These are phyloP conservation scores for Betta splendens DNA, from an alignment of 2,797 vertebrate species.

Conservation along the genomic window DNA sequence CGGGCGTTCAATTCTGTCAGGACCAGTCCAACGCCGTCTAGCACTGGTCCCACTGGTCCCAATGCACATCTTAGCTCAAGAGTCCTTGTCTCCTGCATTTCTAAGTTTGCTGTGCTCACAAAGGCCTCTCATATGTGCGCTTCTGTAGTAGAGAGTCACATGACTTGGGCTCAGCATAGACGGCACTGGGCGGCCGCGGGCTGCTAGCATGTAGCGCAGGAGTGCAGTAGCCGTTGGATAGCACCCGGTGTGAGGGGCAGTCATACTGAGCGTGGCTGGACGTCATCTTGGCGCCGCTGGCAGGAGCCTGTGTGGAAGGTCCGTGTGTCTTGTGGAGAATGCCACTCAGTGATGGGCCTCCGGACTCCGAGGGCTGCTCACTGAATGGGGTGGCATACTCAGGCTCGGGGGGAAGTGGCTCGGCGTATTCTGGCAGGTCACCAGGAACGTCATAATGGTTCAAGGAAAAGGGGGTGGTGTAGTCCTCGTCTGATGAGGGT, in stretches of 20 bases:
- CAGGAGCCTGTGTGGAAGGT: slow-evolving; percentile 6
- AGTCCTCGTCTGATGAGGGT: slow-evolving; percentile 79
- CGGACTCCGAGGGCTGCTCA: slow-evolving; percentile 68
- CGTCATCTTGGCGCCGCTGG: slow-evolving; percentile 6
- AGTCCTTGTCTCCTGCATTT: slow-evolving; percentile 26
- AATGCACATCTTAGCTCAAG: slow-evolving; percentile 14
- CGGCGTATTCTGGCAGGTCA: slow-evolving; percentile 82
- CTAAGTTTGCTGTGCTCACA: slow-evolving; percentile 44
- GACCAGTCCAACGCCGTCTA: slow-evolving; percentile 33
- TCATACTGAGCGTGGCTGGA: slow-evolving; percentile 71
- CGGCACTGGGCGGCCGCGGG: slow-evolving; percentile 32
- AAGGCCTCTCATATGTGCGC: slow-evolving; percentile 65
- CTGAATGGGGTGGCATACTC: slow-evolving; percentile 88
- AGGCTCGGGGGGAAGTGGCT: slow-evolving; percentile 85
- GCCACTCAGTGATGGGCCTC: slow-evolving; percentile 2
- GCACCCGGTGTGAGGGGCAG: slow-evolving; percentile 75
- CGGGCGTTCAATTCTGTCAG: slow-evolving; percentile 23
- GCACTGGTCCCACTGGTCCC: slow-evolving; percentile 26
- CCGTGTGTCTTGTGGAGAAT: slow-evolving; percentile 23
- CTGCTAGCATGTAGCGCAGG: slow-evolving; percentile 53
- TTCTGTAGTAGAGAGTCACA: slow-evolving; percentile 59
- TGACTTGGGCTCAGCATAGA: slow-evolving; percentile 70
- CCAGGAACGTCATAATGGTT: slow-evolving; percentile 84
- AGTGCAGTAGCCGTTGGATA: slow-evolving; percentile 80
- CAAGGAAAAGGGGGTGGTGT: slow-evolving; percentile 82